These are phyloP conservation scores for Boloria euphrosyne DNA, from an alignment of 2,888 invertebrate genomes.

Conservation along the genomic window DNA sequence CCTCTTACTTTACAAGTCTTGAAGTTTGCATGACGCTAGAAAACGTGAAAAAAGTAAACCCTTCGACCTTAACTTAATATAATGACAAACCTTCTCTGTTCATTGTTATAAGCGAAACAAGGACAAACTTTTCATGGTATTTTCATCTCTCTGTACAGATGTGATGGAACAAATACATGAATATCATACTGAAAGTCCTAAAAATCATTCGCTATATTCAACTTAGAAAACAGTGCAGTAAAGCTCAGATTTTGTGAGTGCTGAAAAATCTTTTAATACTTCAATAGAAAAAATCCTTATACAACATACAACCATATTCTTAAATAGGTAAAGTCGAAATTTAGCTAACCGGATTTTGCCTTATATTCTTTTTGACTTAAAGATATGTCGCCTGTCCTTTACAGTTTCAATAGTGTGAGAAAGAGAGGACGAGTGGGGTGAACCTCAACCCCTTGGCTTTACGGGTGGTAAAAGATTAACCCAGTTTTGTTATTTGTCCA, in stretches of 20 bases:
- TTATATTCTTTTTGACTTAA: conserved; percentile 57
- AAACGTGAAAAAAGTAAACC: conserved; percentile 33
- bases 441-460: conserved; percentile 66
- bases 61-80: conserved; percentile 66
- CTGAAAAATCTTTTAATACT: conserved; percentile 73
- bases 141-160: conserved; percentile 76
- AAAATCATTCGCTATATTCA: conserved; percentile 55
- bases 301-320: conserved; percentile 51
- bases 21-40: conserved; percentile 27
- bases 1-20: conserved; percentile 16
- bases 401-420: conserved; percentile 61
- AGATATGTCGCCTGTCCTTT: conserved; percentile 57
- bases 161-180: conserved; percentile 79
- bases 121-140: conserved; percentile 73
- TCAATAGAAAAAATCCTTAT: conserved; percentile 60
- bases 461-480: conserved; percentile 82
- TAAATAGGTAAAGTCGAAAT: conserved; percentile 11
- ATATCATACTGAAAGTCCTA: conserved; percentile 77
- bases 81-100: conserved; percentile 62
- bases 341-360: not conserved
- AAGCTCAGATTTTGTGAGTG: conserved; percentile 64
- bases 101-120: conserved; percentile 60
- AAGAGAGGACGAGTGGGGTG: conserved; percentile 67
- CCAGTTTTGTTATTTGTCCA: conserved; percentile 83
- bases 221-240: conserved; percentile 59